These are phyloP conservation scores for Lepilemur septentrionalis DNA, from an alignment of 2,797 vertebrate species.

Conservation along the genomic window DNA sequence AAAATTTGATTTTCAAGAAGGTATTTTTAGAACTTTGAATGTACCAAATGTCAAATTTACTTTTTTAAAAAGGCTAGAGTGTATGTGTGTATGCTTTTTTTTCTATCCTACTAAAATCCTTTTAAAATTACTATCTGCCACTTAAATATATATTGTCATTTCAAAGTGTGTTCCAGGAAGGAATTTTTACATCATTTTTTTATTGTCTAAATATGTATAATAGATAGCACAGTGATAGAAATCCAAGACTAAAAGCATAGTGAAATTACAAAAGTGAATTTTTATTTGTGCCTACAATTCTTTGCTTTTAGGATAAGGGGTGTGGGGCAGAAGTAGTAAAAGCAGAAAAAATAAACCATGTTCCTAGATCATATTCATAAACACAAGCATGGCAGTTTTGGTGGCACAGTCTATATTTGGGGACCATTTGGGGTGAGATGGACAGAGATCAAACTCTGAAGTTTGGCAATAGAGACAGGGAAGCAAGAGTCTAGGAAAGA, in stretches of 20 bases:
- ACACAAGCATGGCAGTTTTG: not conserved
- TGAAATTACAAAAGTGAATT: not conserved
- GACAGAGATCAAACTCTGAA: not conserved
- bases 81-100: not conserved
- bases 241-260: not conserved
- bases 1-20: slow-evolving; percentile 13
- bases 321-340: not conserved
- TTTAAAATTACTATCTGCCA: not conserved
- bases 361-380: not conserved
- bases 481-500: not conserved
- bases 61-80: not conserved
- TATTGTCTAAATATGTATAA: slow-evolving; percentile 13
- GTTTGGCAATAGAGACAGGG: not conserved
- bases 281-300: not conserved
- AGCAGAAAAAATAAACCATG: not conserved
- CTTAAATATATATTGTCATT: not conserved
- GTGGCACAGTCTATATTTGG: not conserved
- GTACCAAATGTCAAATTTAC: slow-evolving; percentile 21
- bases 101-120: not conserved
- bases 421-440: not conserved
- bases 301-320: not conserved
- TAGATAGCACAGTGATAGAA: not conserved
- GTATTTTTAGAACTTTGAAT: slow-evolving; percentile 39
- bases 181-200: not conserved
- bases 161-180: not conserved